phyloP scores from a whole-genome alignment of 1,140 invertebrate species.

The Palaemon carinicauda region DNA sequence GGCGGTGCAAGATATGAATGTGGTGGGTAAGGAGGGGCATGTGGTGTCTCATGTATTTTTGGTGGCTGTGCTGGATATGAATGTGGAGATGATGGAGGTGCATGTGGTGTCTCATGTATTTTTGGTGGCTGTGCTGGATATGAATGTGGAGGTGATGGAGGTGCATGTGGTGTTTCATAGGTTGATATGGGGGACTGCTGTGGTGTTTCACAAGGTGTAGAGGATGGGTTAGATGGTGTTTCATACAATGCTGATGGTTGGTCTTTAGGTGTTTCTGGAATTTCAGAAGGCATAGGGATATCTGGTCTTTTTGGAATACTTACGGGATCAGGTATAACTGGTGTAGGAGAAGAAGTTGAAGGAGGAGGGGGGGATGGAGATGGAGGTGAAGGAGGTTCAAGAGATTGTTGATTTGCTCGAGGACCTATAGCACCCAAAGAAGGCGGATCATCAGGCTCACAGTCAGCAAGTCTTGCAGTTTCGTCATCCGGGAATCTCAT shows the following conservation, averaged over 20 bases:
- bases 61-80: too few relatives aligned
- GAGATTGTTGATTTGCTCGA: not conserved
- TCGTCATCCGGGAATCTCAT: not conserved
- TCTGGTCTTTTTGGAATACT: constrained; percentile 21
- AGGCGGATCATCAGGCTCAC: not conserved
- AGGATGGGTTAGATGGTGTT: not conserved
- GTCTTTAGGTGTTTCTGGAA: not conserved
- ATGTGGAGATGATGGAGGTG: too few relatives aligned
- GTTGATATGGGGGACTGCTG: too few relatives aligned
- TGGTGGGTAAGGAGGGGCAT: not conserved
- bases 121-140: too few relatives aligned
- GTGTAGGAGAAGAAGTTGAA: constrained; percentile 28
- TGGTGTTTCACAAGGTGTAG: too few relatives aligned
- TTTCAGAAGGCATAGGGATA: not conserved
- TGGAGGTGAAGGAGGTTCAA: constrained; percentile 21
- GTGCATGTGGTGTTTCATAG: too few relatives aligned
- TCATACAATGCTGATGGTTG: not conserved
- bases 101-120: too few relatives aligned
- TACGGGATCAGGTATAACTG: constrained; percentile 17
- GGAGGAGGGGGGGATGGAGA: not conserved
- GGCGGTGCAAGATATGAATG: not conserved
- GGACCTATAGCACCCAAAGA: not conserved
- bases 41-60: too few relatives aligned
- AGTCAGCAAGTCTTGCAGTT: not conserved
- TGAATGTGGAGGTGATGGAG: too few relatives aligned